Conservation (phyloP, 2,888 invertebrate species). For the Uloborus plumipes region DNA sequence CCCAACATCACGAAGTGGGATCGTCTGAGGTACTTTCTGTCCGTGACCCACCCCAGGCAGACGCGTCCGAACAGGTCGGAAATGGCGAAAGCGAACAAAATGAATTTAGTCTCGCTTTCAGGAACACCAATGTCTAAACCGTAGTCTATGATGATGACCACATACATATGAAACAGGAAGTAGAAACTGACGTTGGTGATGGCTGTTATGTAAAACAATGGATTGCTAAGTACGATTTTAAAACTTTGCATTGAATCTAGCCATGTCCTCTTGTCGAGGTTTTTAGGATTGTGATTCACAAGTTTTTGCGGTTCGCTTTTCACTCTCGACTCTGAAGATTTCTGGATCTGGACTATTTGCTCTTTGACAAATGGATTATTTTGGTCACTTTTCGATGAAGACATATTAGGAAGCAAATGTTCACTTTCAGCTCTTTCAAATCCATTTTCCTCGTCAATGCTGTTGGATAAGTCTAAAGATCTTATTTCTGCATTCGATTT, state of each 20-base stretch:
- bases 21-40: conserved; percentile 29
- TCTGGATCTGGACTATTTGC: too few relatives aligned
- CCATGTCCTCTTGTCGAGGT: background rate
- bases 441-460: too few relatives aligned
- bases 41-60: conserved; percentile 62
- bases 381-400: too few relatives aligned
- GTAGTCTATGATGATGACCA: conserved; percentile 64
- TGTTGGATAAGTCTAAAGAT: too few relatives aligned
- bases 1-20: conserved; percentile 27
- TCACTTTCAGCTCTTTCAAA: too few relatives aligned
- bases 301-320: too few relatives aligned
- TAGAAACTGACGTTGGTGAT: conserved; percentile 33
- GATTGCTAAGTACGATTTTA: conserved; percentile 7
- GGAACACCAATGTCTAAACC: conserved; percentile 54
- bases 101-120: conserved; percentile 38
- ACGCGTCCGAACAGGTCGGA: conserved; percentile 64
- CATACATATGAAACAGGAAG: conserved; percentile 43
- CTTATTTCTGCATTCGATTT: too few relatives aligned
- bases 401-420: too few relatives aligned
- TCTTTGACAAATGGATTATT: too few relatives aligned
- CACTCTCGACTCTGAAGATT: too few relatives aligned
- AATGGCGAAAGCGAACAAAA: conserved; percentile 56
- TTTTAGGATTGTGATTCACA: too few relatives aligned
- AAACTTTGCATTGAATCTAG: conserved; percentile 5
- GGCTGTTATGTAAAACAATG: conserved; percentile 33